These are phyloP conservation scores for Gymnobelideus leadbeateri DNA, from an alignment of 2,113 vertebrate genomes.

Conservation along the genomic window DNA sequence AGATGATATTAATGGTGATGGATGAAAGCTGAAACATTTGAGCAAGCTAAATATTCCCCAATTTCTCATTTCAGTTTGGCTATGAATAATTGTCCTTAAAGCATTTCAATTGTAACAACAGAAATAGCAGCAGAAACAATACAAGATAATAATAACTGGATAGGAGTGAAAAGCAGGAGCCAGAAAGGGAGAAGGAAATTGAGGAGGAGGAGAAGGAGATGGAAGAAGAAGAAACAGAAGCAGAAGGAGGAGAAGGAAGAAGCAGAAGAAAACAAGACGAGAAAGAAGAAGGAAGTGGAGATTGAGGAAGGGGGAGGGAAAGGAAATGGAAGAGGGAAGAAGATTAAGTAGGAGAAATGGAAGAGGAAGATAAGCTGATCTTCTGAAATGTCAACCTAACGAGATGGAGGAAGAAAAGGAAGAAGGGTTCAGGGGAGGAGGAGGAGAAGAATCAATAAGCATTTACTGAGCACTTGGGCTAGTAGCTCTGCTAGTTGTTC, in stretches of 20 bases:
- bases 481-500: not conserved
- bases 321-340: not conserved
- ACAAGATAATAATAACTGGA: constrained; percentile 17
- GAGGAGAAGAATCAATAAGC: not conserved
- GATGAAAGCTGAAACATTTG: constrained; percentile 61
- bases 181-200: not conserved
- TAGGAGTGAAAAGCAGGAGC: not conserved
- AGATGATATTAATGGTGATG: constrained; percentile 77
- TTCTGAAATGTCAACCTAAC: not conserved
- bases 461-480: not conserved
- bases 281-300: no score
- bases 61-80: constrained; percentile 62
- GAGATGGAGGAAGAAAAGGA: not conserved
- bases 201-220: not conserved
- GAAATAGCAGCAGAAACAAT: not conserved
- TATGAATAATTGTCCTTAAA: constrained; percentile 70
- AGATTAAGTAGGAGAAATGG: not conserved
- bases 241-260: no score
- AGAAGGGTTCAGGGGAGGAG: not conserved
- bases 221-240: not conserved
- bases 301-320: no score
- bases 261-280: no score
- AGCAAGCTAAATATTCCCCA: constrained; percentile 60
- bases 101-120: constrained; percentile 64
- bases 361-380: not conserved